Base-by-base conservation (phyloP, 2,113 vertebrate species). In the Seriola dumerili region DNA sequence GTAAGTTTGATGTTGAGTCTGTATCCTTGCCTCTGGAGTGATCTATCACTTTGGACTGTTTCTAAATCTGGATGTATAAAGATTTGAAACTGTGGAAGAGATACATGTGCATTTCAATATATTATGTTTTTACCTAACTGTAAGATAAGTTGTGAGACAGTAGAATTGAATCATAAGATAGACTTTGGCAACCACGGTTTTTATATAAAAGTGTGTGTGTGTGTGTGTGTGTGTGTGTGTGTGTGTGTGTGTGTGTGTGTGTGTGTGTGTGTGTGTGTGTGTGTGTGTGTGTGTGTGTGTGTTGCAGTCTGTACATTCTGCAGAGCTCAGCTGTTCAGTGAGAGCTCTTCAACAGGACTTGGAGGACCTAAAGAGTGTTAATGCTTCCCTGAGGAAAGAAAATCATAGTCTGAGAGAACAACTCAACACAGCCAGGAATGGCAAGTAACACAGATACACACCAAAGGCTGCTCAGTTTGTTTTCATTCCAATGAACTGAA, bases 331-430 rank as follows among this genome's bases (percentile, higher is more conserved):
- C 67, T 77, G 86, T 66, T 95, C 96, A 70, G 52, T 95, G 21
- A 85, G 90, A 73, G 92, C 87, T 54, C 91, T 97, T 65, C 95
- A 97, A 74, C 92, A 95, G 86, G 95, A 97, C 71, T 72, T 94
- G 13, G 95, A 97, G 50, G 89, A 96, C 64, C 93, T 97, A 58
- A 95, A 93, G 78, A 93, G 91, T 36, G 61, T 92, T 2, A 97
- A 97, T 29, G 86, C 94, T 65, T 89, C 90, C 17, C 90, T 98
- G 55, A 94, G 88, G 82, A 95, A 96, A 65, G 97, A 97, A 84
- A 98, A 97, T 10, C 32, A 88, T 1, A 58, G 72, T 83, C 93
- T 97, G 81, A 96, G 93, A 86, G 94, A 94, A 34, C 94, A 96
- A 23, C 88, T 96, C 16, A 88, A 76, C 85, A 79, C 13, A 21